Evolutionary conservation across 2,797 vertebrate species (phyloP), one percentile per base, ranked within the genome.

Genomic region (Amblyraja radiata): DNA sequence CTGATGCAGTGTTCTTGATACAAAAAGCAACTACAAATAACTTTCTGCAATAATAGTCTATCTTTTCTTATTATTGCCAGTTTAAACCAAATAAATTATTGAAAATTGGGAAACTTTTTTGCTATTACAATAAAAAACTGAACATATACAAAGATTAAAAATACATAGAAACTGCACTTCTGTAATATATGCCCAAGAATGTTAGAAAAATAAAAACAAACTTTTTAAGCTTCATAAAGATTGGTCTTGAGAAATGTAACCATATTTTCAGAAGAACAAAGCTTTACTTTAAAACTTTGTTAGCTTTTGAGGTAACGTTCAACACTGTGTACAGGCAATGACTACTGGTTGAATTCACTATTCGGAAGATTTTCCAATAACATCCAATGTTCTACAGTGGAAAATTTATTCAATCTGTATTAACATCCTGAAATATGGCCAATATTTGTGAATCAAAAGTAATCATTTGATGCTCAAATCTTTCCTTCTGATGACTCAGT

Each of bases 161-260:
- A 74, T 74, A 92, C 39, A 54, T 5, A 16, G 4, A 68, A 68
- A 39, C 39, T n/a, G 71, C 46, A 92, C 71, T 54, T 92, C 25
- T n/a, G 23, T 58, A 92, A 92, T 73, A 92, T 3, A 6, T 23
- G 39, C 7, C 39, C 16, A 32, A 18, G 63, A 88, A 88, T n/a
- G 11, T 68, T 88, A 88, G 61, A 88, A 88, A 88, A 88, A 68
- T 88, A 73, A 92, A 73, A 92, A 92, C 10, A 92, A 92, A 92
- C 73, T 92, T 39, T 28, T 32, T 46, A 28, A 54, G 46, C 39
- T 92, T 91, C 13, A 92, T 74, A 76, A 74, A 92, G 46, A 54
- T 92, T 74, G 71, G 71, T 92, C 90, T 71, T 54, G 23, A 92
- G n/a, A 58, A 92, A 92, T 90, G 46, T n/a, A 74, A 74, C 71